These are phyloP conservation scores for Argopecten irradians DNA, from an alignment of 1,140 invertebrate genomes.

Conservation along the genomic window DNA sequence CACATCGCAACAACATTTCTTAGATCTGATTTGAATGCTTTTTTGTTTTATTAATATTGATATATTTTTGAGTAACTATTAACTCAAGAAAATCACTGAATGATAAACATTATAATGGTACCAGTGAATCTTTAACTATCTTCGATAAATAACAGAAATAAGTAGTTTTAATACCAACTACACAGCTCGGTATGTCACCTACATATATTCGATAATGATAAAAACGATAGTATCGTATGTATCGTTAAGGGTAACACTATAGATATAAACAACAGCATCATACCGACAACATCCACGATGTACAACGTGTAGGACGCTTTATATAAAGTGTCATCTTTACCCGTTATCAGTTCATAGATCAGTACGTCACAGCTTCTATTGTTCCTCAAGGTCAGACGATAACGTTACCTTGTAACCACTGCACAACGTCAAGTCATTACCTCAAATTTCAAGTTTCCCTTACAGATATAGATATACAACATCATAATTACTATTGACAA, in stretches of 20 bases:
- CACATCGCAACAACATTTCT: neutral
- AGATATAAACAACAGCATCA: neutral
- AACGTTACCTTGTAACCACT: neutral
- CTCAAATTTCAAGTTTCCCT: neutral
- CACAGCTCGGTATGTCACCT: too few species aligned
- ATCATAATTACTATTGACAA: too few species aligned
- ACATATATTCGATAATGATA: too few species aligned
- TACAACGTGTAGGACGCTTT: neutral
- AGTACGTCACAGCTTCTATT: neutral
- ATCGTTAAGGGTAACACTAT: neutral
- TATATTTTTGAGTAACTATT: too few species aligned
- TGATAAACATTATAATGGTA: too few species aligned
- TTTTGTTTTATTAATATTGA: too few species aligned
- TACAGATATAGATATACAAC: too few species aligned
- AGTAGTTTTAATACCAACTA: too few species aligned
- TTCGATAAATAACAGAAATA: too few species aligned
- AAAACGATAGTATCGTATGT: neutral
- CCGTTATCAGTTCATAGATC: neutral
- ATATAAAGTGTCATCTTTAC: neutral
- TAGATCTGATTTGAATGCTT: too few species aligned
- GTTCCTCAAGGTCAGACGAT: neutral
- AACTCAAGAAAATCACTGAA: too few species aligned
- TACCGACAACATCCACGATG: neutral
- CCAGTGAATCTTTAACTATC: too few species aligned
- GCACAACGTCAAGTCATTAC: neutral